These are phyloP conservation scores for Cladopsammia gracilis DNA, from an alignment of 64 coral and sea anemone genomes.

Conservation along the genomic window DNA sequence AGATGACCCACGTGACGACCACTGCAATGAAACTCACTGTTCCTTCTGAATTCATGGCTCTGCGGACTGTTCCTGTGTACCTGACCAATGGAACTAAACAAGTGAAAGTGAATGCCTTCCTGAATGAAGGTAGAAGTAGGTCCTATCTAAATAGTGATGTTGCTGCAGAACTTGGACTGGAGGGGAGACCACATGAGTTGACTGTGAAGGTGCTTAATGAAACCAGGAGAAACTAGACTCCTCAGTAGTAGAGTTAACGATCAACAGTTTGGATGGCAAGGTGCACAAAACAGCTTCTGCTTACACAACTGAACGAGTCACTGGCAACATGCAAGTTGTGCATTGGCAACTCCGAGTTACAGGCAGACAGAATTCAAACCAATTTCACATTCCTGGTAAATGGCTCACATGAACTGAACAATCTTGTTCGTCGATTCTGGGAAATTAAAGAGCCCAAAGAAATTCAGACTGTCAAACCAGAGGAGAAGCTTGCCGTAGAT, in stretches of 20 bases:
- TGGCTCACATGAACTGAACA: constrained; percentile 13
- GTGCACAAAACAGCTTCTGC: constrained; percentile 16
- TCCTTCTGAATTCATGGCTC: too few relatives aligned
- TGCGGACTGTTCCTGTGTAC: too few relatives aligned
- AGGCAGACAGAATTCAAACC: background rate
- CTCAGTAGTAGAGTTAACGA: constrained; percentile 50
- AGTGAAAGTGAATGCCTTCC: too few relatives aligned
- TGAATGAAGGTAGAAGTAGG: too few relatives aligned
- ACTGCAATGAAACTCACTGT: too few relatives aligned
- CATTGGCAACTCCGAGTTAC: constrained; percentile 40
- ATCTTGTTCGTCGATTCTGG: too few relatives aligned
- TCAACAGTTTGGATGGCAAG: constrained; percentile 59
- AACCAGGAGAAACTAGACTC: constrained; percentile 25
- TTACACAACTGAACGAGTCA: constrained; percentile 56
- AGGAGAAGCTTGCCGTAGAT: too few relatives aligned
- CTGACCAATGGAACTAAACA: too few relatives aligned
- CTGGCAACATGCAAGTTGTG: constrained; percentile 68
- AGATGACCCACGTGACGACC: too few relatives aligned
- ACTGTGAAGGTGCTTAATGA: constrained; percentile 47
- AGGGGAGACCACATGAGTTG: constrained; percentile 29
- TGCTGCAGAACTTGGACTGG: constrained; percentile 38
- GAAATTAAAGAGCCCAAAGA: too few relatives aligned
- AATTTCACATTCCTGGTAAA: constrained; percentile 55
- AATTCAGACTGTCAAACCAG: too few relatives aligned
- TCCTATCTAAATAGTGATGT: too few relatives aligned